Conservation (phyloP, 2,113 vertebrate species). For the Tragelaphus imberbis region DNA sequence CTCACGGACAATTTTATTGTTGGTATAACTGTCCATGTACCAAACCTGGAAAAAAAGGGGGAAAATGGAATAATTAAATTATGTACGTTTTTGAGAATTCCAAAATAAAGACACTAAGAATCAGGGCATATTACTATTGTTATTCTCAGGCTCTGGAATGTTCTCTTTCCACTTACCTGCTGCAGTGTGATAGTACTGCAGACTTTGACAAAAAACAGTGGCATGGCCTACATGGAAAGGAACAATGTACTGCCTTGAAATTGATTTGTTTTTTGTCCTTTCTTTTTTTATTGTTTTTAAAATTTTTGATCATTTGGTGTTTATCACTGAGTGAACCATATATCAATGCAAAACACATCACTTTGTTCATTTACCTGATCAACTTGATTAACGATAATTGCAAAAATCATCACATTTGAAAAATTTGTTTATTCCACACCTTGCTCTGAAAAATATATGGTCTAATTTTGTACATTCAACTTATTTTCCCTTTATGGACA, state of each 20-base stretch:
- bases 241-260: not conserved
- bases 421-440: not conserved
- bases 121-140: not conserved
- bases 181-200: not conserved
- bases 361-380: not conserved
- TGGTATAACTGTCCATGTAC: slow-evolving; percentile 99
- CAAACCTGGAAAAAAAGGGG: slow-evolving; percentile 86
- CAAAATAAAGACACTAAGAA: not conserved
- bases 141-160: not conserved
- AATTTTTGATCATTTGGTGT: not conserved
- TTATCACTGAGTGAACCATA: not conserved
- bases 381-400: not conserved
- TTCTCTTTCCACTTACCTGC: not conserved
- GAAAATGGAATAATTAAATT: not conserved
- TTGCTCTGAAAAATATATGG: not conserved
- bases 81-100: not conserved
- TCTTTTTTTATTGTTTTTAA: not conserved
- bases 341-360: not conserved
- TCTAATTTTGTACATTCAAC: not conserved
- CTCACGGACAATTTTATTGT: slow-evolving; percentile 98
- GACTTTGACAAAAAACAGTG: not conserved
- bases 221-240: not conserved
- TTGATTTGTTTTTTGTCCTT: not conserved
- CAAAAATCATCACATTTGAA: not conserved
- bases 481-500: not conserved